Percentiles rank a stretch among this genome's conserved stretches.
Evolutionary conservation across 2,797 vertebrate genomes (phyloP).

Genomic region (Prionace glauca): DNA sequence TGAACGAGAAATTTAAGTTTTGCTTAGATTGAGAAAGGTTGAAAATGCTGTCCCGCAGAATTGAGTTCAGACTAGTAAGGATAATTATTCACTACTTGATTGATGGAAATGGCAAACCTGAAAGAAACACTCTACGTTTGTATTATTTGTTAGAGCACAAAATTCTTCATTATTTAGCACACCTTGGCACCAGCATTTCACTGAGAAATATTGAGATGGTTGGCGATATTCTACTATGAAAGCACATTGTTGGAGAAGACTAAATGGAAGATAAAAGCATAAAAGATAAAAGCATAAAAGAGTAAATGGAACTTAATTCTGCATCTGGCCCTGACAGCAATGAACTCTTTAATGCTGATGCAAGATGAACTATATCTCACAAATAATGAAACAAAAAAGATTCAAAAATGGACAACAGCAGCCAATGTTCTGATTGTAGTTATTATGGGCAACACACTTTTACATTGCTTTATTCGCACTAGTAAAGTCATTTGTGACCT

Average conservation of each 20-base stretch:
- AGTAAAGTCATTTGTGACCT: no score
- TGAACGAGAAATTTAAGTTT: not conserved
- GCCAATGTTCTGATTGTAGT: not conserved
- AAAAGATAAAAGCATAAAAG: not conserved
- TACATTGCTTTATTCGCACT: not conserved
- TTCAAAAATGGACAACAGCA: not conserved
- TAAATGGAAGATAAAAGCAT: not conserved
- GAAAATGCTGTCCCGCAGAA: not conserved
- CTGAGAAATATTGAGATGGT: not conserved
- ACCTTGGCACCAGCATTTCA: not conserved
- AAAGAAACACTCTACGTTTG: not conserved
- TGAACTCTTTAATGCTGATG: not conserved
- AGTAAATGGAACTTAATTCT: not conserved
- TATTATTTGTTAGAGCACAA: not conserved
- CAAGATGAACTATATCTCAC: not conserved
- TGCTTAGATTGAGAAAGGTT: not conserved
- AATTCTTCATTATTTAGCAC: not conserved
- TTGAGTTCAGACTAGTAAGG: not conserved
- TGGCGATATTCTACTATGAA: not conserved
- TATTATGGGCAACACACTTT: not conserved
- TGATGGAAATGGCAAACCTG: not conserved
- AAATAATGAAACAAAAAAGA: not conserved
- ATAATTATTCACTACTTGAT: not conserved
- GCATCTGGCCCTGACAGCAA: not conserved
- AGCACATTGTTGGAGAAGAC: not conserved